phyloP scores from a whole-genome alignment of 2,888 invertebrate species.

The Linyphia triangularis region DNA sequence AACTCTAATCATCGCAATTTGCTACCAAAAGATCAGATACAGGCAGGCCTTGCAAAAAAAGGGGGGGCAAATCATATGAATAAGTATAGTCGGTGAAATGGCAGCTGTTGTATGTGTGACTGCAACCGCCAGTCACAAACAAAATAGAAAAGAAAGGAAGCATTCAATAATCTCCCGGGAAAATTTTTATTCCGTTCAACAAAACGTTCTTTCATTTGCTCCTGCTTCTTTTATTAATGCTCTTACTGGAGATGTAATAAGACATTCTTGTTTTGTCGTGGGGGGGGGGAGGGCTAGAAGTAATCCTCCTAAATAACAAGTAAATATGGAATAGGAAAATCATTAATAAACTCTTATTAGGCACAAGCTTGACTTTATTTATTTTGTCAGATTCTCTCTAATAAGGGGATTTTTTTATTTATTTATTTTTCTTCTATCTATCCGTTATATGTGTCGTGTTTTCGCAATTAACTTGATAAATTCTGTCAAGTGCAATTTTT shows the following conservation, averaged over 20 bases:
- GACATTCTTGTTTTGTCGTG: conserved; percentile 41
- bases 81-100: background rate
- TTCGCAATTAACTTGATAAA: conserved; percentile 19
- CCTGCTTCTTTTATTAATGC: conserved; percentile 45
- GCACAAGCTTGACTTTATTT: conserved; percentile 21
- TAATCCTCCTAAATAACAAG: conserved; percentile 72
- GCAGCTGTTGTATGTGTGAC: background rate
- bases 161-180: conserved; percentile 54
- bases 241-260: conserved; percentile 52
- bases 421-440: background rate
- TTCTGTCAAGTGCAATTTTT: conserved; percentile 3
- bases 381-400: conserved; percentile 36
- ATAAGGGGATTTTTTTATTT: conserved; percentile 4
- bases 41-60: no score
- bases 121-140: conserved; percentile 47
- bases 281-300: background rate
- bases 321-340: conserved; percentile 71
- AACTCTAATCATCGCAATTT: conserved; percentile 65
- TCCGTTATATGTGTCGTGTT: conserved; percentile 23
- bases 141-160: conserved; percentile 34
- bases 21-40: conserved; percentile 47
- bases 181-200: conserved; percentile 12
- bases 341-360: conserved; percentile 70
- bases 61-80: conserved; percentile 45
- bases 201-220: conserved; percentile 37